Percentiles rank a stretch among this genome's conserved stretches.
These are phyloP conservation scores for Spatulosminthurus flaviceps DNA, from an alignment of 2,888 invertebrate species.

Conservation along the genomic window DNA sequence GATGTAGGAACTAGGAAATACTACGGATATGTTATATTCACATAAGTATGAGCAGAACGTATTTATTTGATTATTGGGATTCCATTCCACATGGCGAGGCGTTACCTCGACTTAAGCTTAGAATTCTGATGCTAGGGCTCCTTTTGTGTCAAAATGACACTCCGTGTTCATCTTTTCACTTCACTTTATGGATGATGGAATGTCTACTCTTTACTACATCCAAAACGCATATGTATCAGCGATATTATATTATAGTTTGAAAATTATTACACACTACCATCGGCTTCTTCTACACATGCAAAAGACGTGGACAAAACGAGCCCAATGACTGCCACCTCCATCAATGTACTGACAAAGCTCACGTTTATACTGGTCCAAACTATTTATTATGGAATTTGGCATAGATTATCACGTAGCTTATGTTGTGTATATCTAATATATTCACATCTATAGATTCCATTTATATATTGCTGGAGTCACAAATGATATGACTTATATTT, in stretches of 20 bases:
- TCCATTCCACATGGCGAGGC: constrained; percentile 49
- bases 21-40: neutral
- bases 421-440: neutral
- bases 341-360: no score
- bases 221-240: constrained; percentile 19
- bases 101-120: constrained; percentile 42
- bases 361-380: neutral
- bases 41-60: constrained; percentile 9
- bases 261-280: constrained; percentile 27
- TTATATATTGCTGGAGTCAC: no score
- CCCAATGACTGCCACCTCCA: neutral
- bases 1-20: constrained; percentile 22
- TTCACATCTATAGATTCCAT: neutral
- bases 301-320: neutral
- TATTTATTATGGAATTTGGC: neutral
- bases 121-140: constrained; percentile 39
- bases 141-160: constrained; percentile 44
- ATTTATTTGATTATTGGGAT: constrained; percentile 52
- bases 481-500: no score
- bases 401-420: neutral
- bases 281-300: no score
- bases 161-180: constrained; percentile 43
- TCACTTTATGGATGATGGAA: constrained; percentile 44
- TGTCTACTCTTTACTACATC: constrained; percentile 38
- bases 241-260: constrained; percentile 33